A percentile compares a stretch with the other conserved stretches of the same genome.
Conservation (phyloP, 2,797 vertebrate species). For the Hypotaenidia okinawae region DNA sequence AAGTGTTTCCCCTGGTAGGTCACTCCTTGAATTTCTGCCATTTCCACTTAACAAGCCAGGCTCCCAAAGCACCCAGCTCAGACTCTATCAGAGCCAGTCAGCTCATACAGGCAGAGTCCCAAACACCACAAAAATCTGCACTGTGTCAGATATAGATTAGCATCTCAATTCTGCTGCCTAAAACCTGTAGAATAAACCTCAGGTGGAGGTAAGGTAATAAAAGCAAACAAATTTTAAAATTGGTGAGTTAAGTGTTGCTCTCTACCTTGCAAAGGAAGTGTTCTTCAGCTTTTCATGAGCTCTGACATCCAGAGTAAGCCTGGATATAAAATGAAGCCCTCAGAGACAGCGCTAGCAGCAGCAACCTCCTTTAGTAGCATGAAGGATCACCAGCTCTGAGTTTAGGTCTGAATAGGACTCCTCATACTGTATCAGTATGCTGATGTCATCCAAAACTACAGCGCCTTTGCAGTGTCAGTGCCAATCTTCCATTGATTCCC, state of each 20-base stretch:
- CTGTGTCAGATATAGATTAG: background rate
- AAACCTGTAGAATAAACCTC: background rate
- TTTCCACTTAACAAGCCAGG: background rate
- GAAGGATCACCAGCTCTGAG: background rate
- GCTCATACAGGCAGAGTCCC: background rate
- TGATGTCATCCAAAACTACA: background rate
- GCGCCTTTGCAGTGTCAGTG: background rate
- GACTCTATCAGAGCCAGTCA: background rate
- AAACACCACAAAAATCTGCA: background rate
- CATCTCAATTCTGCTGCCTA: background rate
- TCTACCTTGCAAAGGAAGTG: background rate
- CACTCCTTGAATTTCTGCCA: background rate
- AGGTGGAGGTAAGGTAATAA: background rate
- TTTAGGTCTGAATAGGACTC: background rate
- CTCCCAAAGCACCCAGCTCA: background rate
- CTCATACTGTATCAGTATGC: too few relatives aligned
- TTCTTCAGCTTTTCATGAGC: background rate
- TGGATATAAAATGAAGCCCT: background rate
- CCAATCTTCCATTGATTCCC: background rate
- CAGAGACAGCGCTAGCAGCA: background rate
- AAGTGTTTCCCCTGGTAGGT: background rate
- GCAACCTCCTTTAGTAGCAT: background rate
- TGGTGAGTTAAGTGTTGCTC: fast-evolving
- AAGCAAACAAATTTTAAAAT: background rate
- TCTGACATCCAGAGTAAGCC: background rate